Conservation (phyloP, 2,113 vertebrate genomes). For the Ctenomys sociabilis region DNA sequence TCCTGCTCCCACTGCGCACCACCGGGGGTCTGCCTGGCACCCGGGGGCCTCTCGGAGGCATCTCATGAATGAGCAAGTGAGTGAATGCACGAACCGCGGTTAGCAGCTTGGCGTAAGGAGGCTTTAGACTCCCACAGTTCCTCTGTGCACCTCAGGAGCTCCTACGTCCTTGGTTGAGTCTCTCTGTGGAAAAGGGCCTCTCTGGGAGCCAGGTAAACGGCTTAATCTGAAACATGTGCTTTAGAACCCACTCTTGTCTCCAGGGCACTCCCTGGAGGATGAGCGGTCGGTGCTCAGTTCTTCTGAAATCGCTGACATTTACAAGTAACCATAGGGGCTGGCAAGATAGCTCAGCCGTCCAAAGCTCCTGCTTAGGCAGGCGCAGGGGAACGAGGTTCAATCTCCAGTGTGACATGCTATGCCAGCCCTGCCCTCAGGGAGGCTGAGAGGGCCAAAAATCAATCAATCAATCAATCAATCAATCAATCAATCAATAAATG, state of each 20-base stretch:
- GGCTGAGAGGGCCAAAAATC: no score
- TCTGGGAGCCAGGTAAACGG: not conserved
- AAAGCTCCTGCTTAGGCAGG: no score
- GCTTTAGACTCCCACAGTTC: not conserved
- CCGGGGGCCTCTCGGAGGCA: not conserved
- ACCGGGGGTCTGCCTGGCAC: not conserved
- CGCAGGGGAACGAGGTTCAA: no score
- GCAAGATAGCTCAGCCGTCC: no score
- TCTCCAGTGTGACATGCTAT: no score
- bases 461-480: no score
- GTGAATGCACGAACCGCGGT: not conserved
- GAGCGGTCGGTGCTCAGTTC: not conserved
- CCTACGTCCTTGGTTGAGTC: not conserved
- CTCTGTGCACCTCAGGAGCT: not conserved
- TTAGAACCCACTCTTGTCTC: not conserved
- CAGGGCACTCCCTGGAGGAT: not conserved
- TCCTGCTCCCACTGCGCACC: not conserved
- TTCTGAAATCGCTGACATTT: slow-evolving; percentile 31
- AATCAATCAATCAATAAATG: not conserved
- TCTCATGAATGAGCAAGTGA: not conserved
- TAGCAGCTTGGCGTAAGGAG: not conserved
- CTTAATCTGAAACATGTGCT: not conserved
- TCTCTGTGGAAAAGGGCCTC: not conserved
- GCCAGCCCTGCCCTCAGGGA: no score
- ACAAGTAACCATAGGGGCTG: not conserved